Base-by-base conservation (phyloP, 2,888 invertebrate species). In the Dolomedes plantarius region DNA sequence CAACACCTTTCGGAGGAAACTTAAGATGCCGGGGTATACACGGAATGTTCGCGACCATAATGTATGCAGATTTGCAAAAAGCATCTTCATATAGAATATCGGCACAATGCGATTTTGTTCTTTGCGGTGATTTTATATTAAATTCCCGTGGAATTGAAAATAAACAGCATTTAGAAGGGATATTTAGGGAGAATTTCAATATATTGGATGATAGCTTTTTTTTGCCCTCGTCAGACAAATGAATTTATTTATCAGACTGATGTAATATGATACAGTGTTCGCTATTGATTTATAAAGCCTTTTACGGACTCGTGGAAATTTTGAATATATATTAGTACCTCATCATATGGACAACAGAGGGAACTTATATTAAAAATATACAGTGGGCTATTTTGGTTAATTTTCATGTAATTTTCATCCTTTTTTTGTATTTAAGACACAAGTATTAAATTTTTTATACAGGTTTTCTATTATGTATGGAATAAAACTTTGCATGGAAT, bases 51-150 rank as follows among this genome's bases (percentile, higher is more conserved):
- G 36, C 27, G 31, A 19, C 46, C 36, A 23, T 85, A 85, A 85
- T 85, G 50, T 85, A 85, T 85, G 83, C 83, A 85, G 83, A 85
- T 85, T 85, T 73, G 76, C 77, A 77, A 85, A 85, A 85, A 85
- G 83, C 83, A 72, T 83, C 77, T 36, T 29, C 56, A 28, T 69
- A 69, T 69, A 69, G 27, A 69, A 69, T 69, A 69, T 69, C 69
- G n/a, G n/a, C 27, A 28, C 41, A 41, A 69, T 32, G 56, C 32
- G 28, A 50, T 56, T 72, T 72, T 56, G 56, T 31, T 31, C 32
- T 72, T 72, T 56, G n/a, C 23, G 31, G n/a, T 31, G 29, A 23
- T 72, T 50, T 31, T 56, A 56, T 56, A 56, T 72, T 56, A 72
- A 72, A 72, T 72, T 50, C n/a, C 19, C 9, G 7, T 19, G 72